These are phyloP conservation scores for Muscina levida DNA, from an alignment of 2,888 invertebrate species.

Conservation along the genomic window DNA sequence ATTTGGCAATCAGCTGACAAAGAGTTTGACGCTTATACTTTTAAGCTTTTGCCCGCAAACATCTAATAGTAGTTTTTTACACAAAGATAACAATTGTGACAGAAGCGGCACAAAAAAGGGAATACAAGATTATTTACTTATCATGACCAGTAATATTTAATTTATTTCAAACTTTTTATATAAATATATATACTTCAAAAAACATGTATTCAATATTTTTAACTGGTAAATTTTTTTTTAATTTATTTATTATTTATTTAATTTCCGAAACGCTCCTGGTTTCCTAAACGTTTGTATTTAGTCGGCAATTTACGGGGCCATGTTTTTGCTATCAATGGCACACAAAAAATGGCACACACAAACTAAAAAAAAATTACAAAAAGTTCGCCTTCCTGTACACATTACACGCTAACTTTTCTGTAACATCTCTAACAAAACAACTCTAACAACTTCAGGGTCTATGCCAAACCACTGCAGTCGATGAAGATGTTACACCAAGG, in stretches of 20 bases:
- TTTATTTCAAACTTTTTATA: no score
- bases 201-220: no score
- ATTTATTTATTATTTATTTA: neutral
- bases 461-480: slow-evolving; percentile 8
- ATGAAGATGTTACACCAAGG: no score
- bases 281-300: neutral
- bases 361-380: slow-evolving; percentile 8
- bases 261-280: neutral
- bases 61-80: neutral
- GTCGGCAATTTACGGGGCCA: slow-evolving; percentile 19
- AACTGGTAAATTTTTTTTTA: neutral
- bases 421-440: no score
- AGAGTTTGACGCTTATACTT: slow-evolving; percentile 8
- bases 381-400: slow-evolving; percentile 5
- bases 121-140: no score
- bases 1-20: slow-evolving; percentile 1
- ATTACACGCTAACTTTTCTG: slow-evolving; percentile 49
- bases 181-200: no score
- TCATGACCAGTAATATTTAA: no score
- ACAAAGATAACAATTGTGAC: neutral
- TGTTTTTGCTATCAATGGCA: slow-evolving; percentile 26
- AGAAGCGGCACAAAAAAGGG: slow-evolving; percentile 4
- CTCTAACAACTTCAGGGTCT: slow-evolving; percentile 13
- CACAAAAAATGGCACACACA: no score
- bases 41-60: neutral